Evolutionary conservation across 2,888 invertebrate genomes (phyloP).

Genomic region (Orgyia antiqua): DNA sequence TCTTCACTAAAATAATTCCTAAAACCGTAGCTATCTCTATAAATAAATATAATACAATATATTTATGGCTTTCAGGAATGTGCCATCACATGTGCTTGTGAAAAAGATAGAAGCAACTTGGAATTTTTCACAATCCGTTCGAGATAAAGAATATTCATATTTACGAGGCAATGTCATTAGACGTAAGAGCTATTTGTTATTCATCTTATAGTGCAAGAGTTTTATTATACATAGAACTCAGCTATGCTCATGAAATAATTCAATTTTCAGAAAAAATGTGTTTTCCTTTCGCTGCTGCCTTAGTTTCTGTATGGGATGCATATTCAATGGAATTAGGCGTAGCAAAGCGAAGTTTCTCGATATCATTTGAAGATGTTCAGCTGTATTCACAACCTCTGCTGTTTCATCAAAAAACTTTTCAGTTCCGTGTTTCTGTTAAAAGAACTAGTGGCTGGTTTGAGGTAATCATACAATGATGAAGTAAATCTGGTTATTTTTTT

Average conservation of each 20-base stretch:
- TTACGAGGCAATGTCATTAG: conserved; percentile 86
- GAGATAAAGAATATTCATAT: conserved; percentile 80
- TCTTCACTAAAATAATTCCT: no score
- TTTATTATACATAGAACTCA: no score
- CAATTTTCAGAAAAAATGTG: conserved; percentile 77
- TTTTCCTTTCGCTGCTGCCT: conserved; percentile 86
- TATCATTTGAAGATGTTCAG: conserved; percentile 82
- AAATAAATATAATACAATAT: no score
- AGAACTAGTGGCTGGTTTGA: conserved; percentile 79
- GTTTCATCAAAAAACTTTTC: conserved; percentile 64
- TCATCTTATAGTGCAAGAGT: not conserved
- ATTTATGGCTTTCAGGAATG: conserved; percentile 20
- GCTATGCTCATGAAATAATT: no score
- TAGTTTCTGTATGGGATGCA: conserved; percentile 83
- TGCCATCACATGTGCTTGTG: conserved; percentile 4
- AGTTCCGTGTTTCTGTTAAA: conserved; percentile 76
- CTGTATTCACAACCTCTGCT: conserved; percentile 73
- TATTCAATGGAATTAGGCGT: conserved; percentile 75
- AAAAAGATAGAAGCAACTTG: conserved; percentile 9
- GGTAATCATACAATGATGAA: no score
- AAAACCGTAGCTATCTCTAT: no score
- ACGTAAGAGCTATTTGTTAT: conserved; percentile 72
- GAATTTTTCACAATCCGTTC: conserved; percentile 7
- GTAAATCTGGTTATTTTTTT: no score
- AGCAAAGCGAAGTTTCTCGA: conserved; percentile 78